phyloP scores from a whole-genome alignment of 2,888 invertebrate genomes.

The Orthosia gracilis region DNA sequence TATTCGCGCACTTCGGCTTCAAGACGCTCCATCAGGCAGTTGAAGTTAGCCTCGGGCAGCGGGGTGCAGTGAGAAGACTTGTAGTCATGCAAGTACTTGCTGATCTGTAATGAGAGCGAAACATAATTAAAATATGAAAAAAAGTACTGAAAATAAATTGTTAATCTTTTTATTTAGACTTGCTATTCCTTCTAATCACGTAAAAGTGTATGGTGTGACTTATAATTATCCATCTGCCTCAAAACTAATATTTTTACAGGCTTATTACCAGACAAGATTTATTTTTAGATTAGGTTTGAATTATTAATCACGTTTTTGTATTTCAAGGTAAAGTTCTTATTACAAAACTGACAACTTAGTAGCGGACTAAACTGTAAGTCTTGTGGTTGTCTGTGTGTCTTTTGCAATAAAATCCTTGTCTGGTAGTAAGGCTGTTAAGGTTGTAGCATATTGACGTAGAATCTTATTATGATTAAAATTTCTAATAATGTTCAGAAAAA shows the following conservation, averaged over 20 bases:
- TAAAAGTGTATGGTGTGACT: too few relatives aligned
- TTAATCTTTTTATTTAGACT: background rate
- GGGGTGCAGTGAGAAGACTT: conserved; percentile 97
- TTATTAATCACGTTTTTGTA: too few relatives aligned
- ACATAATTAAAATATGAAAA: background rate
- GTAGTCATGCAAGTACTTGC: conserved; percentile 95
- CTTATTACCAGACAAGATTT: too few relatives aligned
- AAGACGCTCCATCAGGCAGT: conserved; percentile 45
- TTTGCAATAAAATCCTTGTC: background rate
- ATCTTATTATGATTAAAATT: too few relatives aligned
- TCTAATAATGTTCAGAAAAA: too few relatives aligned
- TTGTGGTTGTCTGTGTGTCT: background rate
- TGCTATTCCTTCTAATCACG: background rate
- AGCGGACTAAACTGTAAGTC: background rate
- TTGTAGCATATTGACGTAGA: too few relatives aligned
- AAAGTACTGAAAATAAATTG: background rate
- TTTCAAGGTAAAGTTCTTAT: background rate
- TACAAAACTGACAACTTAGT: background rate
- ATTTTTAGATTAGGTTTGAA: too few relatives aligned
- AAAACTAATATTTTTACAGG: too few relatives aligned
- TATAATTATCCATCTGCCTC: too few relatives aligned
- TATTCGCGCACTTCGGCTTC: conserved; percentile 19
- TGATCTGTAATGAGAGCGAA: conserved; percentile 91
- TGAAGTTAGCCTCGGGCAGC: conserved; percentile 92
- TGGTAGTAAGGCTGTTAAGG: too few relatives aligned